Evolutionary conservation across 2,888 invertebrate genomes (phyloP), one percentile per base, ranked within the genome.

Genomic region (Apocheima hispidaria): DNA sequence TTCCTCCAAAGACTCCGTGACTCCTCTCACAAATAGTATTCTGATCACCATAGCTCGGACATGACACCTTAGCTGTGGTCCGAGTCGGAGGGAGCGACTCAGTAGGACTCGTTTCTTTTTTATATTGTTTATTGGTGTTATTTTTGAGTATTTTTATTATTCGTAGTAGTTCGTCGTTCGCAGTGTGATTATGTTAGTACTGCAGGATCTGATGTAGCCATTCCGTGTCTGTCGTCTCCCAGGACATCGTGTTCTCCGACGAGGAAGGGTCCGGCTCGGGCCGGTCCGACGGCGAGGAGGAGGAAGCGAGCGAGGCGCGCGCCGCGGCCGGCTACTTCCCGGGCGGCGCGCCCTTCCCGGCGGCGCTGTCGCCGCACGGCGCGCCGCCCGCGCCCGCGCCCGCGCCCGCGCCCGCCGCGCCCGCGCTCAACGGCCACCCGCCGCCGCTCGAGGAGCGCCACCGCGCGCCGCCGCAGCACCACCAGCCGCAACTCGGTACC

Each of bases 211-310:
- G n/a, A n/a, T n/a, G n/a, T n/a, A n/a, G n/a, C n/a, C n/a, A n/a
- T n/a, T n/a, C n/a, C n/a, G 16, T 6, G 16, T 4, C 1, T 6
- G 5, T 3, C 38, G 0, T 7, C 4, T 9, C 18, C 1, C 38
- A 93, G 93, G 94, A 94, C 83, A 88, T 91, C 86, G 91, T 95
- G 85, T 92, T 94, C 90, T 83, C 91, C 12, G 94, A 94, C 83
- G 94, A 94, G 72, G 94, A 94, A 72, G 93, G 92, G 69, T 74
- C 73, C 28, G 88, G 83, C 55, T 93, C 92, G 41, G 92, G 92
- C 3, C 94, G 94, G 44, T 94, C 95, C 41, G 96, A 96, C 78
- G 93, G 93, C 49, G 96, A 95, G 76, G 95, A 95, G 74, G 95
- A 95, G 70, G 93, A 89, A 77, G 65, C 84, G 85, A 66, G 74